phyloP scores from a whole-genome alignment of 2,797 vertebrate genomes.

The Pampus argenteus region DNA sequence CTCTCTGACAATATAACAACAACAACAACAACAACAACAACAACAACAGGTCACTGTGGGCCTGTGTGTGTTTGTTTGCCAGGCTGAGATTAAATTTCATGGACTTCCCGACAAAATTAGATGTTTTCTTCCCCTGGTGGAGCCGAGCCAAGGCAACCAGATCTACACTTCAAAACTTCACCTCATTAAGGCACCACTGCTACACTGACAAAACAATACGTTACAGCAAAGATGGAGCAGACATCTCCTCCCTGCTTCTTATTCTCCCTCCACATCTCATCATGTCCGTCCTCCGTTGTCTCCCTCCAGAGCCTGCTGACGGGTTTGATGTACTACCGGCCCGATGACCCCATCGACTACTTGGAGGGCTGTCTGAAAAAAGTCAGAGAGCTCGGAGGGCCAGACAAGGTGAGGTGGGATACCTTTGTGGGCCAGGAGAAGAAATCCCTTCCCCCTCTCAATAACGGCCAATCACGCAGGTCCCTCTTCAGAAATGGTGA shows the following conservation, averaged over 20 bases:
- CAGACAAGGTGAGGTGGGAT: constrained; percentile 97
- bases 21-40: no score
- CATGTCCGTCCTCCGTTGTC: constrained; percentile 14
- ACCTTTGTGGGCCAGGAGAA: constrained; percentile 97
- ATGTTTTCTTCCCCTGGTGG: constrained; percentile 40
- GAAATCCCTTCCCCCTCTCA: constrained; percentile 94
- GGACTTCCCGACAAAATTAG: constrained; percentile 41
- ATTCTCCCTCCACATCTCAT: not conserved
- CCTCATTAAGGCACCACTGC: constrained; percentile 17
- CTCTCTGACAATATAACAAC: constrained; percentile 1
- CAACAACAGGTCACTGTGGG: constrained; percentile 7
- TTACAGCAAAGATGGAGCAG: constrained; percentile 21
- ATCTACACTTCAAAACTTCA: constrained; percentile 26
- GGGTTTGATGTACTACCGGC: constrained; percentile 96
- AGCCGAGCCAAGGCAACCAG: constrained; percentile 35
- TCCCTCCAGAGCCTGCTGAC: constrained; percentile 93
- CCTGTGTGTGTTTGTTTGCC: constrained; percentile 37
- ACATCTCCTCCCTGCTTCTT: not conserved
- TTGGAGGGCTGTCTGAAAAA: constrained; percentile 95
- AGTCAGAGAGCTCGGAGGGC: constrained; percentile 93
- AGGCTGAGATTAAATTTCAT: constrained; percentile 34
- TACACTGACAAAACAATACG: constrained; percentile 14
- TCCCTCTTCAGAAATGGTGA: constrained; percentile 97
- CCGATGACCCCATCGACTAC: constrained; percentile 97
- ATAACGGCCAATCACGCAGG: constrained; percentile 93